A percentile compares a stretch with the other conserved stretches of the same genome.
Evolutionary conservation across 37 sponge, comb jelly and placozoan genomes (phyloP).

Genomic region (Mnemiopsis leidyi): DNA sequence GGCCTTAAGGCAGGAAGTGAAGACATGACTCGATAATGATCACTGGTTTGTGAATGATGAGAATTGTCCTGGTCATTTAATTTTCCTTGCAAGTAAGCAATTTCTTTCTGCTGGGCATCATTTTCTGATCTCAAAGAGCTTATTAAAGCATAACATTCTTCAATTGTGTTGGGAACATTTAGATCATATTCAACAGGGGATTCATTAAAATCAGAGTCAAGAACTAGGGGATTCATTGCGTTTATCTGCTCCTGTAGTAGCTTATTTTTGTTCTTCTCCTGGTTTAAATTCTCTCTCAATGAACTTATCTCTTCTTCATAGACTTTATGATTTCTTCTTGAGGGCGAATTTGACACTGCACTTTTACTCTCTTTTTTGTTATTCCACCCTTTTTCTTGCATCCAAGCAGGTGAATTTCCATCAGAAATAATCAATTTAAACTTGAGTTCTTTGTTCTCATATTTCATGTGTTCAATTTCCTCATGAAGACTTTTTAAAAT

Average conservation of each 20-base stretch:
- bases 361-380: constrained; percentile 62
- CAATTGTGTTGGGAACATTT: constrained; percentile 35
- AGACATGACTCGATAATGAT: not conserved
- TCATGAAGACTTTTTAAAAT: constrained; percentile 59
- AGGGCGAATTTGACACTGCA: constrained; percentile 46
- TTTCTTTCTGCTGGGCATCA: constrained; percentile 59
- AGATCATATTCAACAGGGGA: not conserved
- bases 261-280: constrained; percentile 11
- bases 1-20: constrained; percentile 49
- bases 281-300: not conserved
- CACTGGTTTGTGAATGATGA: not conserved
- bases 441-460: constrained; percentile 51
- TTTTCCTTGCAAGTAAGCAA: constrained; percentile 2
- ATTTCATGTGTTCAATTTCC: constrained; percentile 63
- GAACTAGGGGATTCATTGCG: not conserved
- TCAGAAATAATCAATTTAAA: constrained; percentile 58
- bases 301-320: constrained; percentile 42
- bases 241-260: constrained; percentile 12
- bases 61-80: constrained; percentile 4
- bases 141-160: constrained; percentile 47
- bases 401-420: constrained; percentile 12
- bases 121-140: constrained; percentile 44
- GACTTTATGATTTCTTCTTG: not conserved
- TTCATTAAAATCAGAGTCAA: not conserved
- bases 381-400: not conserved